These are phyloP conservation scores for Leucoraja erinaceus DNA, from an alignment of 2,113 vertebrate species.

Conservation along the genomic window DNA sequence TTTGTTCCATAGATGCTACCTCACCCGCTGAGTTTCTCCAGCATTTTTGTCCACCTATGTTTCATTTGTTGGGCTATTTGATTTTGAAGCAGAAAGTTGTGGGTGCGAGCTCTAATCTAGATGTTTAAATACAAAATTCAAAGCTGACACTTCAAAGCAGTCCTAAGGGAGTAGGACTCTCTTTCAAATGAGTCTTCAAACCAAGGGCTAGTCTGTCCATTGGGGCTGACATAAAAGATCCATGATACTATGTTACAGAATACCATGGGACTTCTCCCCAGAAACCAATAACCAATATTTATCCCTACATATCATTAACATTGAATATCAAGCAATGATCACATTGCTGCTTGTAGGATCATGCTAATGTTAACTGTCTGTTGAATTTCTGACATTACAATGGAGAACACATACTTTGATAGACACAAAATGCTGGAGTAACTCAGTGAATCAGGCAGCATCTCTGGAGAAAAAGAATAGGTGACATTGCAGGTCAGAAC, in stretches of 20 bases:
- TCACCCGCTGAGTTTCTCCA: no score
- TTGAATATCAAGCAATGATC: not conserved
- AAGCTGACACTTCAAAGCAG: not conserved
- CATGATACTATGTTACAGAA: not conserved
- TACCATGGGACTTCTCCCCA: not conserved
- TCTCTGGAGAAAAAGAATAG: no score
- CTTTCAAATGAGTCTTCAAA: not conserved
- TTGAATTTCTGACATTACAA: no score
- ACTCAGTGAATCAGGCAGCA: no score
- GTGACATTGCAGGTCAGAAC: no score
- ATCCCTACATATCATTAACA: not conserved
- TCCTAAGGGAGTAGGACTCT: not conserved
- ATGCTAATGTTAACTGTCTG: not conserved
- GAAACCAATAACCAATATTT: not conserved
- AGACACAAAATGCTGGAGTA: no score
- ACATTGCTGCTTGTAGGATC: not conserved
- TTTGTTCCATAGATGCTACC: no score
- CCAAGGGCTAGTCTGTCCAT: not conserved
- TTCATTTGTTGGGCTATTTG: not conserved
- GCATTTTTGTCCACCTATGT: no score
- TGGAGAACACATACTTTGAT: no score
- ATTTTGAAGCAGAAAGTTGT: not conserved
- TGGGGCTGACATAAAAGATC: not conserved
- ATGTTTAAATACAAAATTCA: not conserved
- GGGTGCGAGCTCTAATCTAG: not conserved